Percentiles rank a stretch among this genome's conserved stretches.
Evolutionary conservation across 2,113 vertebrate genomes (phyloP).

Genomic region (Procapra przewalskii): DNA sequence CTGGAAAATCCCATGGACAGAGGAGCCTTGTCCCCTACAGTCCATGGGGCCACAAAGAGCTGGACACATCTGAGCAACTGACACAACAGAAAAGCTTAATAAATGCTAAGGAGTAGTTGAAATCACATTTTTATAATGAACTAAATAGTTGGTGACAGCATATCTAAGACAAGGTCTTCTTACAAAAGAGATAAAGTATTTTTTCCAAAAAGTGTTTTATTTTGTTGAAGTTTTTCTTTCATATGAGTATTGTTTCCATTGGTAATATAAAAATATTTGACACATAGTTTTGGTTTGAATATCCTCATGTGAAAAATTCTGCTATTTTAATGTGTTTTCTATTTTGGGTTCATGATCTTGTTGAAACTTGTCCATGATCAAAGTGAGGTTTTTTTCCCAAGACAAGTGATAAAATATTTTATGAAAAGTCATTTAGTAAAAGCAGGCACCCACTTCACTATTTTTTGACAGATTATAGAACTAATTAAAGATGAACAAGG

Average conservation of each 20-base stretch:
- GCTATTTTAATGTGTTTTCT: background rate
- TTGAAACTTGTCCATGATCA: background rate
- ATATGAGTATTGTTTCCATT: background rate
- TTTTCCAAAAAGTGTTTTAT: background rate
- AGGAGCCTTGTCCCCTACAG: background rate
- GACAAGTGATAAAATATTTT: background rate
- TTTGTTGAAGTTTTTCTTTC: background rate
- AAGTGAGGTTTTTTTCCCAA: background rate
- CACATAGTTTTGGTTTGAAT: background rate
- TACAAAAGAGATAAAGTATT: background rate
- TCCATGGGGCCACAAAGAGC: background rate
- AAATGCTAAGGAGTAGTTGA: background rate
- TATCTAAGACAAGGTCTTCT: background rate
- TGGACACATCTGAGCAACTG: fast-evolving
- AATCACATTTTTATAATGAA: background rate
- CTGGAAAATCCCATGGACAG: background rate
- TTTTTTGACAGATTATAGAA: background rate
- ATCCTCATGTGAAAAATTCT: background rate
- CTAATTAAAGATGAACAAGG: background rate
- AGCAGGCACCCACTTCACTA: background rate
- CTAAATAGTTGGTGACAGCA: background rate
- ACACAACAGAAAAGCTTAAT: background rate
- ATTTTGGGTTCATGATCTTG: background rate
- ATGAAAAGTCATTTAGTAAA: conserved; percentile 8
- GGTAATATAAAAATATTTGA: background rate